phyloP scores from a whole-genome alignment of 1,140 invertebrate genomes.

The Scaptomyza pallida region DNA sequence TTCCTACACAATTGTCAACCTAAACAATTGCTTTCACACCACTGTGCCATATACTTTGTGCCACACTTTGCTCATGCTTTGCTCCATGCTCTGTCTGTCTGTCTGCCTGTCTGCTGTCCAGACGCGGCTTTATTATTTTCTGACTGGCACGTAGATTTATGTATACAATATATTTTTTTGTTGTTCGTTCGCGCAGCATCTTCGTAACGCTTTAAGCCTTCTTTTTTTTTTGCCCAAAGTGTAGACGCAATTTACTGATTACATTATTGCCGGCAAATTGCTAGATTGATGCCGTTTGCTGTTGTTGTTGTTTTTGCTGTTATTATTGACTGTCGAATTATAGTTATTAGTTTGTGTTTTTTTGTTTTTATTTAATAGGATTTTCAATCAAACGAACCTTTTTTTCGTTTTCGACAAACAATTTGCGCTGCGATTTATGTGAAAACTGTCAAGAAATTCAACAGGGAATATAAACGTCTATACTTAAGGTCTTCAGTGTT shows the following conservation, averaged over 20 bases:
- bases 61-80: slow-evolving; percentile 56
- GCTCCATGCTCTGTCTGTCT: too few relatives aligned
- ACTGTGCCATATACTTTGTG: slow-evolving; percentile 47
- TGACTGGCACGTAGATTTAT: slow-evolving; percentile 78
- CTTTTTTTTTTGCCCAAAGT: slow-evolving; percentile 41
- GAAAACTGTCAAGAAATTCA: neutral
- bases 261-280: slow-evolving; percentile 79
- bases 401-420: slow-evolving; percentile 21
- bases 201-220: slow-evolving; percentile 56
- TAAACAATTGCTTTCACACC: slow-evolving; percentile 14
- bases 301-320: slow-evolving; percentile 50
- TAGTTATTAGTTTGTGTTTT: slow-evolving; percentile 72
- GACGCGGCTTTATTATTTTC: slow-evolving; percentile 75
- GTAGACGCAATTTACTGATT: slow-evolving; percentile 80
- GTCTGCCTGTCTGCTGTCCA: slow-evolving; percentile 52
- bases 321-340: slow-evolving; percentile 70
- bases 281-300: slow-evolving; percentile 59
- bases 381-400: slow-evolving; percentile 33
- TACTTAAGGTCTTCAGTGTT: too few relatives aligned
- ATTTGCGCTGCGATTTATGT: slow-evolving; percentile 20
- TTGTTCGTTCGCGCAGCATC: slow-evolving; percentile 55
- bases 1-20: too few relatives aligned
- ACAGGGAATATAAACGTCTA: too few relatives aligned
- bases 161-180: slow-evolving; percentile 67
- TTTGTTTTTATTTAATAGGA: neutral